These are phyloP conservation scores for Muntiacus reevesi DNA, from an alignment of 2,113 vertebrate genomes.

Conservation along the genomic window DNA sequence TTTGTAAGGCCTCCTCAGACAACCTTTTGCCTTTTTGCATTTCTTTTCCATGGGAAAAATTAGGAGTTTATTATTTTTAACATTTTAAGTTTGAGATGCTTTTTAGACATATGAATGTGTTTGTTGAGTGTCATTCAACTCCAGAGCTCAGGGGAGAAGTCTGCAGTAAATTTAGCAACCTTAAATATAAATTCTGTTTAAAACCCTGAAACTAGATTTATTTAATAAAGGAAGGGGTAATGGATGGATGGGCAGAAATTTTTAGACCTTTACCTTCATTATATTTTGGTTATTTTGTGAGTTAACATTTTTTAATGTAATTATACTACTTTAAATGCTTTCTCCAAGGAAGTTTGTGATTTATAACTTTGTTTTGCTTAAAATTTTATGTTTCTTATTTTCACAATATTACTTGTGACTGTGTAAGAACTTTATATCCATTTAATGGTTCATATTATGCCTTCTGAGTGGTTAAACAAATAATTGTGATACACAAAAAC, in stretches of 20 bases:
- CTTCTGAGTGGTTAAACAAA: background rate
- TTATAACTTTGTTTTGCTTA: background rate
- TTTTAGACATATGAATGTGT: background rate
- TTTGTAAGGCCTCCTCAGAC: too few species aligned
- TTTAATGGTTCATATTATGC: background rate
- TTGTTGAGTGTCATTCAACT: background rate
- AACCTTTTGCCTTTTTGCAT: too few species aligned
- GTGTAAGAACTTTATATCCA: background rate
- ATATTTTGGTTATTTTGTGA: background rate
- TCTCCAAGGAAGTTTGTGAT: background rate
- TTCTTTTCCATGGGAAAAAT: background rate
- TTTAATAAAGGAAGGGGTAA: background rate
- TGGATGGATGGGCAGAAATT: background rate
- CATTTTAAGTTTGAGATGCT: background rate
- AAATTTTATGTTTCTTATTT: background rate
- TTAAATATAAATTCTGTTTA: background rate
- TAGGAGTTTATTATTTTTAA: background rate
- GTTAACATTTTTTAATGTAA: background rate
- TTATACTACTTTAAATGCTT: background rate
- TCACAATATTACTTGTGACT: background rate
- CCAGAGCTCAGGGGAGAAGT: background rate
- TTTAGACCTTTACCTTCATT: background rate
- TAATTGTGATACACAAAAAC: background rate
- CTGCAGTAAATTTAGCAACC: background rate
- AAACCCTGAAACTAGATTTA: background rate